phyloP scores from a whole-genome alignment of 2,113 vertebrate genomes.

The Mormoops blainvillei region DNA sequence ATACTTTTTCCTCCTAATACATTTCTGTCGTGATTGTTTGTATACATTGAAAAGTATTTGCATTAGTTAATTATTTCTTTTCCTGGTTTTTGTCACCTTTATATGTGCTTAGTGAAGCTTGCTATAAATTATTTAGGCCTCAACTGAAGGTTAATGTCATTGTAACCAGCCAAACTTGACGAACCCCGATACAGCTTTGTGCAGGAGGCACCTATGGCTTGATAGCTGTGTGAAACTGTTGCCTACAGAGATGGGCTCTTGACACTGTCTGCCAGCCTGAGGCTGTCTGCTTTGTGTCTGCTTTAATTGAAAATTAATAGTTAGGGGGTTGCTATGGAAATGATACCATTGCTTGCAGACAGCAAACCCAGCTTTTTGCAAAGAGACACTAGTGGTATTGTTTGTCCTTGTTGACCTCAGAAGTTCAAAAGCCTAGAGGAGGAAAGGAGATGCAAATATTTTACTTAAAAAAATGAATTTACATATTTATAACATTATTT shows the following conservation, averaged over 20 bases:
- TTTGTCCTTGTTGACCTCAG: constrained; percentile 99
- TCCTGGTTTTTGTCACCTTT: constrained; percentile 74
- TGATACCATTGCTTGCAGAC: constrained; percentile 89
- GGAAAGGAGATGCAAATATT: constrained; percentile 92
- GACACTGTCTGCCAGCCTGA: constrained; percentile 90
- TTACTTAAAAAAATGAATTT: constrained; percentile 89
- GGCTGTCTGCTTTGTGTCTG: constrained; percentile 91
- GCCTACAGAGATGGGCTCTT: constrained; percentile 89
- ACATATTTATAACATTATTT: constrained; percentile 89
- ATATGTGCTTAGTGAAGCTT: constrained; percentile 75
- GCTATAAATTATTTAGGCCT: constrained; percentile 80
- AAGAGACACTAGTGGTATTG: constrained; percentile 97
- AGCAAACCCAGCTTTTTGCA: constrained; percentile 91
- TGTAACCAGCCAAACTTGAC: constrained; percentile 87
- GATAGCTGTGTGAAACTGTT: constrained; percentile 90
- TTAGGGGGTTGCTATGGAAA: constrained; percentile 94
- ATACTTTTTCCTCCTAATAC: constrained; percentile 12
- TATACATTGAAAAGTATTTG: constrained; percentile 71
- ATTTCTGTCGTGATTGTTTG: constrained; percentile 54
- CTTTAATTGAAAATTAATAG: constrained; percentile 98
- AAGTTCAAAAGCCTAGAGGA: constrained; percentile 92
- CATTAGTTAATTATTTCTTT: constrained; percentile 78
- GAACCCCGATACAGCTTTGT: constrained; percentile 83
- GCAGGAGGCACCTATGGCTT: constrained; percentile 83
- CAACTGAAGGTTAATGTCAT: constrained; percentile 87